Conservation (phyloP, 1,140 invertebrate species). For the Drosophila navojoa region DNA sequence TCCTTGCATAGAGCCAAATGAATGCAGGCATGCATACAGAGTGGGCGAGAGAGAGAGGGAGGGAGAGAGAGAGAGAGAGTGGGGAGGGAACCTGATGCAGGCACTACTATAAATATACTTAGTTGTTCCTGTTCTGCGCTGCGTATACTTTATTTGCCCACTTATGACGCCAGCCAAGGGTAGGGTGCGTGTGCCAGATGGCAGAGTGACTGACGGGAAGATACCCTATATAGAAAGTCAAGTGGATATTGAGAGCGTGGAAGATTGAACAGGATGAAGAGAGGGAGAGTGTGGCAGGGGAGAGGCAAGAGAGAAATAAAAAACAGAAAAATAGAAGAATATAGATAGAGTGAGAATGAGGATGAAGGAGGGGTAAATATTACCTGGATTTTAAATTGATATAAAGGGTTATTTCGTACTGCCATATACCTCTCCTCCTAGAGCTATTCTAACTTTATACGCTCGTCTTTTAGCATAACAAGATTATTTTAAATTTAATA, state of each 20-base stretch:
- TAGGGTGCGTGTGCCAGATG: background rate
- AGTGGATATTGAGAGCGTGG: no score
- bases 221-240: background rate
- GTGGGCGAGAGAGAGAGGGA: background rate
- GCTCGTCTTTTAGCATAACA: no score
- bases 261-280: no score
- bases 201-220: background rate
- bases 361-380: no score
- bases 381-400: no score
- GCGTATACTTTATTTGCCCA: slow-evolving; percentile 44
- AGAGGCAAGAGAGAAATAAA: background rate
- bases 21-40: background rate
- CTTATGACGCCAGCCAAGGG: slow-evolving; percentile 35
- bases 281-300: background rate
- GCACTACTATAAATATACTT: background rate
- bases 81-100: background rate
- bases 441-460: no score
- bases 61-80: background rate
- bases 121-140: slow-evolving; percentile 18
- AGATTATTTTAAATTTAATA: no score
- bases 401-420: no score
- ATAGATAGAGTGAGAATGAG: no score
- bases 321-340: background rate
- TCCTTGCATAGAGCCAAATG: slow-evolving; percentile 39
- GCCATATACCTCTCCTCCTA: no score